Percentiles rank a stretch among this genome's conserved stretches.
These are phyloP conservation scores for Coilia nasus DNA, from an alignment of 2,797 vertebrate species.

Conservation along the genomic window DNA sequence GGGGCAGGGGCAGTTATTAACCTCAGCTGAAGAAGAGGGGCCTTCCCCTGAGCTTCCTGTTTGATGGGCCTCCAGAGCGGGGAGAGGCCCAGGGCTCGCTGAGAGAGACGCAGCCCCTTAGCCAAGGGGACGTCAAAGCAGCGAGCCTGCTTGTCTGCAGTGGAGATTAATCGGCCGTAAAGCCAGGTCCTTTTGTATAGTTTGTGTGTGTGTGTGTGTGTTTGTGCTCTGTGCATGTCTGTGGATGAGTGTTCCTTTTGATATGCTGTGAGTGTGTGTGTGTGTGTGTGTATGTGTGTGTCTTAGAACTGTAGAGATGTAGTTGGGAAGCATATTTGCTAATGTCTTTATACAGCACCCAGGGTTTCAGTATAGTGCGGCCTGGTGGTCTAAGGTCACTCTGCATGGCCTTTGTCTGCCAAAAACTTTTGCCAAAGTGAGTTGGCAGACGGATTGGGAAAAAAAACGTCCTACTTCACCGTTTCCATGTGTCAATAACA, in stretches of 20 bases:
- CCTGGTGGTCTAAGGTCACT: slow-evolving; percentile 49
- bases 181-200: slow-evolving; percentile 57
- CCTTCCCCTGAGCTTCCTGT: slow-evolving; percentile 68
- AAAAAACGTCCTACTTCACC: slow-evolving; percentile 44
- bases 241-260: neutral
- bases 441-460: slow-evolving; percentile 34
- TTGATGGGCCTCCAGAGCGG: slow-evolving; percentile 75
- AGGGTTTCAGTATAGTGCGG: slow-evolving; percentile 58
- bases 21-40: slow-evolving; percentile 56
- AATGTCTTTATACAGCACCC: slow-evolving; percentile 64
- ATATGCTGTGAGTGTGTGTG: slow-evolving; percentile 2
- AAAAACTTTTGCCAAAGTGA: slow-evolving; percentile 55
- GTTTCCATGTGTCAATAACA: slow-evolving; percentile 52
- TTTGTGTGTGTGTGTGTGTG: slow-evolving; percentile 61
- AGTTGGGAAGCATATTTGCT: slow-evolving; percentile 57
- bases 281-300: slow-evolving; percentile 14
- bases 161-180: slow-evolving; percentile 73
- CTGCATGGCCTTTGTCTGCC: slow-evolving; percentile 52
- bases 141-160: slow-evolving; percentile 72
- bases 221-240: slow-evolving; percentile 36
- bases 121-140: slow-evolving; percentile 73
- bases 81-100: slow-evolving; percentile 65
- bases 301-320: slow-evolving; percentile 28
- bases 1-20: slow-evolving; percentile 76
- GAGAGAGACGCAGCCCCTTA: slow-evolving; percentile 63